Evolutionary conservation across 1,140 invertebrate genomes (phyloP), one percentile per base, ranked within the genome.

Genomic region (Pteromalus puparum): DNA sequence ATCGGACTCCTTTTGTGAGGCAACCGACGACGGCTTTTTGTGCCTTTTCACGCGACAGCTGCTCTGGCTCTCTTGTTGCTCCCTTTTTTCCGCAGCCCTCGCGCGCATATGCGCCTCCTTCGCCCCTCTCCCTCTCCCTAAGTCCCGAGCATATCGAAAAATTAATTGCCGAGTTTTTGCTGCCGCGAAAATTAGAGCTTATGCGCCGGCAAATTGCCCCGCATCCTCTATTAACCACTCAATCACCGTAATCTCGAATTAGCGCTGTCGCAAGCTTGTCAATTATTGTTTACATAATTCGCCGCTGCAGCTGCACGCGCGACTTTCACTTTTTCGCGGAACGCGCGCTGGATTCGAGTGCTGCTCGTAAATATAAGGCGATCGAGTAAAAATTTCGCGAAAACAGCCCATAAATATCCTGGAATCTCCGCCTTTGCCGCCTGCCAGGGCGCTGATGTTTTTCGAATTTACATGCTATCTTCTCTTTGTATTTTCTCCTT

Each of bases 301-400:
- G 21, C 28, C 68, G 53, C 21, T 7, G 53, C 6, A 18, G 13
- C 46, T 48, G 53, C 53, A n/a, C 18, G 53, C 53, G 53, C n/a
- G 72, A 73, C 72, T 73, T 73, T 73, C 30, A 34, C 72, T 73
- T 34, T 73, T 28, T 70, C 68, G 24, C 28, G 10, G 24, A 70
- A 30, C n/a, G 26, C 68, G 15, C n/a, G 26, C 68, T 10, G 24
- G 10, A n/a, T 24, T 68, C 21, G 26, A 70, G 13, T 70, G 10
- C 10, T 5, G 68, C 24, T 73, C 72, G 18, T 73, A 73, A 73
- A 73, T 73, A 73, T 73, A 73, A 9, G 0, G 72, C 18, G 28
- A 73, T 73, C 72, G 34, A 13, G 28, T 10, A 21, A 73, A 34
- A 73, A 73, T 73, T 42, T 38, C 34, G 30, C 72, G 72, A 38